phyloP scores from a whole-genome alignment of 2,797 vertebrate species.

The Hydrocynus forskahlii region DNA sequence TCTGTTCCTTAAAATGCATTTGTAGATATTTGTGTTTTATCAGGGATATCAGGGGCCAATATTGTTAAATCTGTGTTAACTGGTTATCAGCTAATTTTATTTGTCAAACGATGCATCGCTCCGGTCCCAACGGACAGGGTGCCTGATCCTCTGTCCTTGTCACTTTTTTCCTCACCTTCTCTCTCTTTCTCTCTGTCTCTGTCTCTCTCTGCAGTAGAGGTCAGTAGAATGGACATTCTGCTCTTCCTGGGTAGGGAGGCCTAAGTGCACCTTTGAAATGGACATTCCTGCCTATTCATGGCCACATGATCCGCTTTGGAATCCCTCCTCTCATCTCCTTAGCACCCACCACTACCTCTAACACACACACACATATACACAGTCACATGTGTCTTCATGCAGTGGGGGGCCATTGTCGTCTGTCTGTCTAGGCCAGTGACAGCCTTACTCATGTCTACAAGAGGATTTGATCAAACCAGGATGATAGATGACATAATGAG shows the following conservation, averaged over 20 bases:
- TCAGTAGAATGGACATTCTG: conserved; percentile 3
- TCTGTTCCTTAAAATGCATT: too few relatives aligned
- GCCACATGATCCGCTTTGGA: conserved; percentile 44
- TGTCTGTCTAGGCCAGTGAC: conserved; percentile 44
- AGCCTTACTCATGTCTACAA: conserved; percentile 42
- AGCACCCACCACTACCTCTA: too few relatives aligned
- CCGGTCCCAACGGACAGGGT: too few relatives aligned
- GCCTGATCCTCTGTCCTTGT: too few relatives aligned
- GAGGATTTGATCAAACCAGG: conserved; percentile 53
- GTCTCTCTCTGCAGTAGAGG: neutral
- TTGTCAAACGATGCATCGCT: too few relatives aligned
- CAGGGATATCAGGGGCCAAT: too few relatives aligned
- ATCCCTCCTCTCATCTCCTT: conserved; percentile 35
- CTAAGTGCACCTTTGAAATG: conserved; percentile 35
- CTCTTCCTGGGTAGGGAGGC: neutral
- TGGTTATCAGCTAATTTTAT: too few relatives aligned
- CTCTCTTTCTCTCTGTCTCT: conserved; percentile 3
- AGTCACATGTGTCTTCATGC: conserved; percentile 21
- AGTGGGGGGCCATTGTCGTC: conserved; percentile 22
- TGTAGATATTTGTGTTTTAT: neutral
- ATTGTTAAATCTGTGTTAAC: too few relatives aligned
- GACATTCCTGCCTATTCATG: conserved; percentile 51
- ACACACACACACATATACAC: conserved; percentile 37
- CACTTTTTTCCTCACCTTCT: neutral
- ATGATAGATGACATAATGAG: conserved; percentile 55